Evolutionary conservation across 2,797 vertebrate species (phyloP).

Genomic region (Buceros bicornis): DNA sequence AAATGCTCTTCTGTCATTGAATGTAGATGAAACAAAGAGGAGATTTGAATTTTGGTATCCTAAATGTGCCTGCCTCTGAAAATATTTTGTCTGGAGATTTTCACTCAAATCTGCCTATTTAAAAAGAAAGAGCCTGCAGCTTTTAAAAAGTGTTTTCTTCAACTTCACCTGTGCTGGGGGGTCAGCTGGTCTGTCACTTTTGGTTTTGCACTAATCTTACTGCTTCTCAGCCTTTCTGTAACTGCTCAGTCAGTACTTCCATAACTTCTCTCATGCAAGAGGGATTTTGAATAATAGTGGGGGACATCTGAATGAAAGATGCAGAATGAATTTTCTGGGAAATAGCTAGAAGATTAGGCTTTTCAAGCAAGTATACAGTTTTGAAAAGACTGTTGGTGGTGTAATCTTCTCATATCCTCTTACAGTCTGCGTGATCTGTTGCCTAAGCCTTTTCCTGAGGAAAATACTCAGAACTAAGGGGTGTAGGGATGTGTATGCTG

Average conservation of each 20-base stretch:
- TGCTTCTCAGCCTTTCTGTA: not conserved
- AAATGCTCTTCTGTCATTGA: not conserved
- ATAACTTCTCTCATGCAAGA: not conserved
- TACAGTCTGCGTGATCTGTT: not conserved
- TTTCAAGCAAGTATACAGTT: accelerated
- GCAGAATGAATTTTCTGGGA: not conserved
- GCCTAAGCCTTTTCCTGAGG: not conserved
- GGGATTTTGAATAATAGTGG: not conserved
- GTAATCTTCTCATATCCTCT: not conserved
- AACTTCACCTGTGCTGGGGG: not conserved
- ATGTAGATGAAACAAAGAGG: not conserved
- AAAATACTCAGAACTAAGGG: not conserved
- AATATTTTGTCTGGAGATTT: not conserved
- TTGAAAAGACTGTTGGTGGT: not conserved
- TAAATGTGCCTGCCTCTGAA: not conserved
- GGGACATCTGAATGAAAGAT: not conserved
- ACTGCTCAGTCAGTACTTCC: not conserved
- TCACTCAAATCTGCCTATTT: not conserved
- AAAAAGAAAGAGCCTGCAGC: not conserved
- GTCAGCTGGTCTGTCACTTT: not conserved
- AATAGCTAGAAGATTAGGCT: not conserved
- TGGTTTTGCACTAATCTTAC: not conserved
- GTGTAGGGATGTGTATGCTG: not conserved
- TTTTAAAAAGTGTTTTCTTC: not conserved
- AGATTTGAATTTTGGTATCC: not conserved